These are phyloP conservation scores for Lampris incognitus DNA, from an alignment of 2,113 vertebrate genomes.

Conservation along the genomic window DNA sequence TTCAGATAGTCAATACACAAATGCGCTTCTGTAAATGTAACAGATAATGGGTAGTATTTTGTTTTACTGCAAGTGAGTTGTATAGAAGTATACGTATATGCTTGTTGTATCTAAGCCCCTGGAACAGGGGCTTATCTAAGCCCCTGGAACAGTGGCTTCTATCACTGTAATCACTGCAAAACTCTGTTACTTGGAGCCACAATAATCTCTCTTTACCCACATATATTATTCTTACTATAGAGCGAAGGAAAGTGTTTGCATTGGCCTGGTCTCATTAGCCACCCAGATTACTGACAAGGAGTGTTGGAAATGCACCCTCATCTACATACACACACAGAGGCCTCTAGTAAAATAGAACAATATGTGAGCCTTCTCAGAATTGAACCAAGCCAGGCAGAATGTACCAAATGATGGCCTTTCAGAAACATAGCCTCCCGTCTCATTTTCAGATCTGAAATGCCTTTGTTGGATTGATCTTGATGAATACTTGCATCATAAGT, in stretches of 20 bases:
- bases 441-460: conserved; percentile 43
- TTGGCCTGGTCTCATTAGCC: conserved; percentile 55
- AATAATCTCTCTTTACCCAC: conserved; percentile 36
- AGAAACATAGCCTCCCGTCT: conserved; percentile 29
- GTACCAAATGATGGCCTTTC: conserved; percentile 2
- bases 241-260: conserved; percentile 54
- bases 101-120: too few relatives aligned
- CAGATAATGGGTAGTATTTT: too few relatives aligned
- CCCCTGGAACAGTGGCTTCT: not conserved
- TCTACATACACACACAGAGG: not conserved
- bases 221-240: conserved; percentile 58
- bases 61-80: too few relatives aligned
- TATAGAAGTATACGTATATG: too few relatives aligned
- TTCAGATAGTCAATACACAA: not conserved
- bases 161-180: not conserved
- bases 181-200: conserved; percentile 1
- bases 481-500: too few relatives aligned
- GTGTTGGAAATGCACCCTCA: conserved; percentile 18
- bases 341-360: conserved; percentile 7
- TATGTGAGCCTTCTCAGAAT: conserved; percentile 48
- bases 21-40: too few relatives aligned
- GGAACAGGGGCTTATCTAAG: too few relatives aligned
- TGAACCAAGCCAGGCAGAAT: conserved; percentile 39
- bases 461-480: not conserved
- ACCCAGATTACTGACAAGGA: conserved; percentile 39